Conservation (phyloP, 2,113 vertebrate genomes). For the Andinoacara biseriatus region DNA sequence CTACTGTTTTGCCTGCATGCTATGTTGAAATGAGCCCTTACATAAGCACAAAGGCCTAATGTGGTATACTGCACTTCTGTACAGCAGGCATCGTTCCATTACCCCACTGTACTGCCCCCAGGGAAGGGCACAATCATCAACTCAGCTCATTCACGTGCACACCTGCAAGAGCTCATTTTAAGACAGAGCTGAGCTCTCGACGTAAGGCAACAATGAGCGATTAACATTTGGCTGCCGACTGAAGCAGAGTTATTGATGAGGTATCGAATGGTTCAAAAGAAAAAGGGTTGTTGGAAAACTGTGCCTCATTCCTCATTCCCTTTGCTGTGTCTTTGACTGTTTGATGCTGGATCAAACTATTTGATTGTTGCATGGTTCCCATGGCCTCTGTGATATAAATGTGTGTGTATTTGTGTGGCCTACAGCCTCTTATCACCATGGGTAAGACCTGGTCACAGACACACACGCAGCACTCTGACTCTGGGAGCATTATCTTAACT, state of each 20-base stretch:
- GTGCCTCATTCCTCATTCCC: slow-evolving; percentile 28
- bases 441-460: slow-evolving; percentile 71
- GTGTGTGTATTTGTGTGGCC: slow-evolving; percentile 36
- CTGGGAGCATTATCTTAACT: slow-evolving; percentile 74
- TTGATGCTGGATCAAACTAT: slow-evolving; percentile 58
- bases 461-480: slow-evolving; percentile 51
- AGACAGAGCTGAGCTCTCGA: slow-evolving; percentile 32
- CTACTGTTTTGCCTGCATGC: slow-evolving; percentile 13
- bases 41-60: slow-evolving; percentile 46
- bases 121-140: slow-evolving; percentile 61
- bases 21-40: slow-evolving; percentile 56
- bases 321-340: slow-evolving; percentile 17
- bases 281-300: slow-evolving; percentile 29
- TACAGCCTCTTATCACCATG: slow-evolving; percentile 67
- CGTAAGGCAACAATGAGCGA: slow-evolving; percentile 22
- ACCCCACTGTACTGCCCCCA: slow-evolving; percentile 26
- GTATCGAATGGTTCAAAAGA: slow-evolving; percentile 43
- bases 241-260: slow-evolving; percentile 41
- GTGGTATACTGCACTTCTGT: slow-evolving; percentile 44
- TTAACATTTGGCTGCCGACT: slow-evolving; percentile 28
- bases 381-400: slow-evolving; percentile 69
- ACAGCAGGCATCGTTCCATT: slow-evolving; percentile 38
- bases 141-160: slow-evolving; percentile 44
- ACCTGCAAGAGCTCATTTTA: slow-evolving; percentile 57
- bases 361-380: slow-evolving; percentile 66